These are phyloP conservation scores for Menidia beryllina DNA, from an alignment of 2,113 vertebrate species.

Conservation along the genomic window DNA sequence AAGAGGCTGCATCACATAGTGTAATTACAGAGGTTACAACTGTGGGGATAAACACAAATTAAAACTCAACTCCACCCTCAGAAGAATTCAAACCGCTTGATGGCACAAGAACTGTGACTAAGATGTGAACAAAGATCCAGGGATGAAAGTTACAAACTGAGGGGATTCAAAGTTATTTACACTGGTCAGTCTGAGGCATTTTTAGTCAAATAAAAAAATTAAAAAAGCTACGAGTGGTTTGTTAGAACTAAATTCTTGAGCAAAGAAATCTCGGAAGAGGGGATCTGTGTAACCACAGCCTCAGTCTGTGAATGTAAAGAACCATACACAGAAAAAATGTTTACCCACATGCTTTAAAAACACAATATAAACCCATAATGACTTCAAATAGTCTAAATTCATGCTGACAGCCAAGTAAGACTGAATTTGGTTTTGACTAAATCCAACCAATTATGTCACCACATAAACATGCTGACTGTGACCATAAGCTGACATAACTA, in stretches of 20 bases:
- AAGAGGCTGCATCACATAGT: conserved; percentile 39
- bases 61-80: conserved; percentile 44
- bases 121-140: conserved; percentile 13
- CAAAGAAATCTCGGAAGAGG: conserved; percentile 17
- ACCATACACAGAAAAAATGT: neutral
- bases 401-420: too few species aligned
- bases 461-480: too few species aligned
- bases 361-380: too few species aligned
- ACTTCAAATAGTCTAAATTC: too few species aligned
- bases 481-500: too few species aligned
- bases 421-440: too few species aligned
- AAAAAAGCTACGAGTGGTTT: conserved; percentile 14
- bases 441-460: too few species aligned
- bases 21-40: conserved; percentile 65
- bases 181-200: conserved; percentile 27
- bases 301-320: neutral
- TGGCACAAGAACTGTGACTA: conserved; percentile 19
- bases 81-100: conserved; percentile 32
- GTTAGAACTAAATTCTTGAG: conserved; percentile 5
- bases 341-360: neutral
- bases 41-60: conserved; percentile 63
- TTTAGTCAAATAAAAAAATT: too few species aligned
- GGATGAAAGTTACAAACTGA: conserved; percentile 22
- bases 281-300: conserved; percentile 5
- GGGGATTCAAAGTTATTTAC: conserved; percentile 14